Conservation (phyloP, 30 jellyfish, hydroid and myxozoan genomes). For the Haliclystus octoradiatus region DNA sequence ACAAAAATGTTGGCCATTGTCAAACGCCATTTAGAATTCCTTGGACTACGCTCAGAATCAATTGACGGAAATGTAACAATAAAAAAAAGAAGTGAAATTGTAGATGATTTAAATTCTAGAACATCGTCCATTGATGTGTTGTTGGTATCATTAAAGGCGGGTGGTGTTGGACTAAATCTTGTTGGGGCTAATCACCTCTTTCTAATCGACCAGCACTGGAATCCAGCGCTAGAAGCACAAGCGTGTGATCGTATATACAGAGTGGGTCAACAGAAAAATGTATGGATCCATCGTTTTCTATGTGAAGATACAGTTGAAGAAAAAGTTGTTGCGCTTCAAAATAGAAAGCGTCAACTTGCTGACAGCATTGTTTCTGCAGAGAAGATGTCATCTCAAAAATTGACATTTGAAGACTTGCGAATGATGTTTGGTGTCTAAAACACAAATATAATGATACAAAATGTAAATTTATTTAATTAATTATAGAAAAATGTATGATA, state of each 20-base stretch:
- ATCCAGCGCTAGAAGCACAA: slow-evolving; percentile 92
- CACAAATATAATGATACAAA: too few relatives aligned
- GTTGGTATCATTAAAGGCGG: slow-evolving; percentile 93
- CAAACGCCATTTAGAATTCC: slow-evolving; percentile 43
- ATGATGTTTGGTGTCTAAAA: slow-evolving; percentile 61
- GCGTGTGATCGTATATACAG: slow-evolving; percentile 94
- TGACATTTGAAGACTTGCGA: slow-evolving; percentile 51
- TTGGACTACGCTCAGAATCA: slow-evolving; percentile 37
- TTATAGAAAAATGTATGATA: too few relatives aligned
- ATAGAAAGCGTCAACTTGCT: slow-evolving; percentile 64
- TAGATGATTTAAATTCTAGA: slow-evolving; percentile 59
- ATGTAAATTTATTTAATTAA: too few relatives aligned
- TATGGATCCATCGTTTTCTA: slow-evolving; percentile 81
- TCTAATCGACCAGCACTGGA: slow-evolving; percentile 96
- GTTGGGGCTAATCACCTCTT: slow-evolving; percentile 89
- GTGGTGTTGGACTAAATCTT: slow-evolving; percentile 96
- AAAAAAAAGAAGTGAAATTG: slow-evolving; percentile 71
- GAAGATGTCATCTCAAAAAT: slow-evolving; percentile 33
- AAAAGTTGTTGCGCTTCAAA: slow-evolving; percentile 64
- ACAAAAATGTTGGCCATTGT: slow-evolving; percentile 75
- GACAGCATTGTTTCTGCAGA: slow-evolving; percentile 75
- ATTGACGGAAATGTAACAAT: slow-evolving; percentile 80
- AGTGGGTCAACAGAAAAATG: slow-evolving; percentile 86
- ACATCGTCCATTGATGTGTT: slow-evolving; percentile 40
- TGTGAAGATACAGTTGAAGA: slow-evolving; percentile 86